Base-by-base conservation (phyloP, 2,113 vertebrate genomes). In the Thinocorus orbignyianus region DNA sequence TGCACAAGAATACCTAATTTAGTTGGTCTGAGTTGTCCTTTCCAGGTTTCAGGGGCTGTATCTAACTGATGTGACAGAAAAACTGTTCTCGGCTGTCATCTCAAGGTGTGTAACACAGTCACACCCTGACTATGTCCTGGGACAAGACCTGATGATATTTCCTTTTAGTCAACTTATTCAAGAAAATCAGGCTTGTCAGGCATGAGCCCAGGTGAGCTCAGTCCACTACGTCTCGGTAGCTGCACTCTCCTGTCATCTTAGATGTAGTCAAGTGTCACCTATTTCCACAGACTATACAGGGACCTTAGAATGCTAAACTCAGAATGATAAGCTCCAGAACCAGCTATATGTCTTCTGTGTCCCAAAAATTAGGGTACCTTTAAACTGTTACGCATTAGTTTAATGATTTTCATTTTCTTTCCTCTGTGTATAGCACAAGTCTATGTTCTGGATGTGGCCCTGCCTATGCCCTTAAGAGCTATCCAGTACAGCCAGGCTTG, bases 401-500 rank as follows among this genome's bases (percentile, higher is more conserved):
- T 49, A 2, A 48, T 35, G 0, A 69, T 57, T 72, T 94, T 80
- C 0, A 5, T 82, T 92, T 71, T 70, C 25, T 88, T 61, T 20
- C n/a, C 9, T 49, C 37, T 82, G 28, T 54, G 10, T 65, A 68
- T 72, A 42, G 0, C 33, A 51, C 0, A 0, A 69, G 3, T 23
- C 8, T 71, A 0, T 39, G 28, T 58, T n/a, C 42, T 58, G 37
- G 13, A n/a, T 60, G 28, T n/a, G 44, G 4, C 8, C 7, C 10
- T 41, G 14, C 9, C 24, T 70, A 13, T 74, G 31, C 13, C 17
- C 28, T 79, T 19, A 12, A 62, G 51, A 71, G 26, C 10, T 66
- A 20, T 62, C 10, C n/a, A 74, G 20, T 6, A 61, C 7, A 44
- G 11, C 3, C 28, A 66, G 24, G 10, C 26, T 58, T 61, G 16